Conservation (phyloP, 2,113 vertebrate species). For the Pachyramphus minor region DNA sequence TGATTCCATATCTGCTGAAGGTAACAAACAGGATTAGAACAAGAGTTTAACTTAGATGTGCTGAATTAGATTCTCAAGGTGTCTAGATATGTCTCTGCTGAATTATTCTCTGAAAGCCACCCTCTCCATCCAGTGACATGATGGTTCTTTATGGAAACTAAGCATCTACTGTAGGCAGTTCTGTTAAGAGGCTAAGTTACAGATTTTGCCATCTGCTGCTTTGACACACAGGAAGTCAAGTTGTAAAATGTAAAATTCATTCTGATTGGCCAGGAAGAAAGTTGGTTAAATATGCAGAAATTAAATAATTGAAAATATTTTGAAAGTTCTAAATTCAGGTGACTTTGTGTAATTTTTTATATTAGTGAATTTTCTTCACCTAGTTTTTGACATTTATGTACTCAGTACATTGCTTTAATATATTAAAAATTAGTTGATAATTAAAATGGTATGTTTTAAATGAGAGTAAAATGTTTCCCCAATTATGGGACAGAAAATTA, state of each 20-base stretch:
- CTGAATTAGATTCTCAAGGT: not conserved
- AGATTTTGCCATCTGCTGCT: not conserved
- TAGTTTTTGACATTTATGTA: not conserved
- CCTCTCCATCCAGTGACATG: not conserved
- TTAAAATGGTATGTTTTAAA: not conserved
- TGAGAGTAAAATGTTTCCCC: not conserved
- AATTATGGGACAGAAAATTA: not conserved
- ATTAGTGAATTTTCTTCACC: not conserved
- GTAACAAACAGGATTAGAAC: not conserved
- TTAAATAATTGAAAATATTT: not conserved
- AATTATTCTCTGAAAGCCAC: not conserved
- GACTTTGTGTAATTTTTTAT: not conserved
- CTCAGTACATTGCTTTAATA: not conserved
- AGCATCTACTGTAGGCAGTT: not conserved
- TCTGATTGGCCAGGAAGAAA: not conserved
- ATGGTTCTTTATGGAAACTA: not conserved
- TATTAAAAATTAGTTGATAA: not conserved
- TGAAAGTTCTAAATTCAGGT: not conserved
- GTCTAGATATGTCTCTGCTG: not conserved
- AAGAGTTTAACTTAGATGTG: not conserved
- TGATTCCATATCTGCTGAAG: not conserved
- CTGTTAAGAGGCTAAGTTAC: not conserved
- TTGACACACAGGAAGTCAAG: not conserved
- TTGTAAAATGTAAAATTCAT: not conserved
- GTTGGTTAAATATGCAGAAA: not conserved